Conservation (phyloP, 2,888 invertebrate genomes). For the Axea sp. region DNA sequence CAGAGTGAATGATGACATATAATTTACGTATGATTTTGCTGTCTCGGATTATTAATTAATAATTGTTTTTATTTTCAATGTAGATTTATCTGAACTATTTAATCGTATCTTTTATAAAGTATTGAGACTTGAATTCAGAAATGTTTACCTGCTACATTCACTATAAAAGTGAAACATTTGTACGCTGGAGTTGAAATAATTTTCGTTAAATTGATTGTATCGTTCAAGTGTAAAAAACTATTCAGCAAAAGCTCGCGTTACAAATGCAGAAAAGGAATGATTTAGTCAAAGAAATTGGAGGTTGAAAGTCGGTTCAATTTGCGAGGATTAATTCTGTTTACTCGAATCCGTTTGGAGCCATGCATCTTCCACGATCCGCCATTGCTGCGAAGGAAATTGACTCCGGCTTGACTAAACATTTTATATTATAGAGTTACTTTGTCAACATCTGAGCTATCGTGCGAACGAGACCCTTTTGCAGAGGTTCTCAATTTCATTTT, state of each 20-base stretch:
- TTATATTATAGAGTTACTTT: constrained; percentile 67
- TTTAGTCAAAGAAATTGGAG: constrained; percentile 23
- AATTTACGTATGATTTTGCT: too few species aligned
- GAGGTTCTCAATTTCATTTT: constrained; percentile 61
- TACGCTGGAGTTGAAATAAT: too few species aligned
- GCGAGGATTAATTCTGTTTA: constrained; percentile 59
- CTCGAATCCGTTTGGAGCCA: constrained; percentile 55
- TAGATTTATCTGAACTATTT: too few species aligned
- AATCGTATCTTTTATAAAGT: too few species aligned
- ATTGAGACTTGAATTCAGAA: too few species aligned
- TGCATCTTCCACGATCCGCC: constrained; percentile 34
- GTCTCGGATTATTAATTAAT: too few species aligned
- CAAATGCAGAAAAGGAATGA: constrained; percentile 22
- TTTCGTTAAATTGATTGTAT: too few species aligned
- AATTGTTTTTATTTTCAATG: too few species aligned
- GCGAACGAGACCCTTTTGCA: constrained; percentile 47
- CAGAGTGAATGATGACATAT: too few species aligned
- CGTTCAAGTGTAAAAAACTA: not conserved
- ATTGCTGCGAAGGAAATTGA: constrained; percentile 62
- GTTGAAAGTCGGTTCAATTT: constrained; percentile 54
- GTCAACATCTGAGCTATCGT: constrained; percentile 64
- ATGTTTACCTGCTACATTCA: too few species aligned
- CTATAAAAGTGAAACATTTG: too few species aligned
- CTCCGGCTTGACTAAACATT: constrained; percentile 65
- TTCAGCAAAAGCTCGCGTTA: constrained; percentile 11